These are phyloP conservation scores for Trachymyrmex cornetzi DNA, from an alignment of 1,140 invertebrate genomes.

Conservation along the genomic window DNA sequence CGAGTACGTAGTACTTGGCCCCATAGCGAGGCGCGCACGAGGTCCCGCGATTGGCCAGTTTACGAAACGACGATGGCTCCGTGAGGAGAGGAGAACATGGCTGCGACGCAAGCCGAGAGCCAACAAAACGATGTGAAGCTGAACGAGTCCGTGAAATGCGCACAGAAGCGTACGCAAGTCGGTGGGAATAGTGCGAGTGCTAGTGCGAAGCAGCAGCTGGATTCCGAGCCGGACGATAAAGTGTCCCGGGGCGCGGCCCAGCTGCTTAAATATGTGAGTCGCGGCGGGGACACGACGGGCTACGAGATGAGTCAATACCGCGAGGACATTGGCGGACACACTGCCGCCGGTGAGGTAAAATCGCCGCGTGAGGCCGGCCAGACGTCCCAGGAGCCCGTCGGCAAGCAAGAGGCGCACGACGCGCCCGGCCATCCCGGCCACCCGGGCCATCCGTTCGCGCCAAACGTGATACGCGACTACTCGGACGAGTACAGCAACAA, in stretches of 20 bases:
- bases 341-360: slow-evolving; percentile 85
- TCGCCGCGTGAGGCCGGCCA: slow-evolving; percentile 82
- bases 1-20: slow-evolving; percentile 78
- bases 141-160: slow-evolving; percentile 86
- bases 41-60: slow-evolving; percentile 81
- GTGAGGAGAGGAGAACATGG: slow-evolving; percentile 86
- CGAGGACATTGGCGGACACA: slow-evolving; percentile 85
- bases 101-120: slow-evolving; percentile 88
- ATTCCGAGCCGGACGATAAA: slow-evolving; percentile 84
- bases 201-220: slow-evolving; percentile 83
- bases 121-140: slow-evolving; percentile 88
- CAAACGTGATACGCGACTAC: slow-evolving; percentile 79
- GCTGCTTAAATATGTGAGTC: slow-evolving; percentile 85
- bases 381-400: slow-evolving; percentile 80
- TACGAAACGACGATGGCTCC: slow-evolving; percentile 82
- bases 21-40: slow-evolving; percentile 73
- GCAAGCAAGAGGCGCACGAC: slow-evolving; percentile 82
- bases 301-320: slow-evolving; percentile 88
- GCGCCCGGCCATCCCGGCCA: slow-evolving; percentile 79
- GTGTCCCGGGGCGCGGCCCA: slow-evolving; percentile 83
- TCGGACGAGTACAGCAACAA: slow-evolving; percentile 78
- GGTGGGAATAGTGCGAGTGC: slow-evolving; percentile 83
- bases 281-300: slow-evolving; percentile 80
- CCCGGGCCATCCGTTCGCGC: slow-evolving; percentile 78
- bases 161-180: slow-evolving; percentile 84